Percentiles rank a stretch among this genome's conserved stretches.
Evolutionary conservation across 2,888 invertebrate genomes (phyloP).

Genomic region (Andrena haemorrhoa): DNA sequence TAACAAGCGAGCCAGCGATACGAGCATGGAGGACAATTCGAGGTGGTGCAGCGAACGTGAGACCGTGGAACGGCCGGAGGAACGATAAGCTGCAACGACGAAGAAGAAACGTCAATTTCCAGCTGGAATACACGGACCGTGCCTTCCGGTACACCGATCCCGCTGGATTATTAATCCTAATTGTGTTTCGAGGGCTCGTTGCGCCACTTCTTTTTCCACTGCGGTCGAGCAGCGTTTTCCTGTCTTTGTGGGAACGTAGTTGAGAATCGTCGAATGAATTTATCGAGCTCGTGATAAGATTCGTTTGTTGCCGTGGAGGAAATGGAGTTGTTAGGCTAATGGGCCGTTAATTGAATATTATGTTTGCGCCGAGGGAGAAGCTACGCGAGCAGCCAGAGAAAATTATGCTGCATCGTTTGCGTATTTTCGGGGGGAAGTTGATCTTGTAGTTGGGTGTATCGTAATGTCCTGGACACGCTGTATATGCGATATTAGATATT

Average conservation of each 20-base stretch:
- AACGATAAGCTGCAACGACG: constrained; percentile 53
- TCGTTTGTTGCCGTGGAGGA: neutral
- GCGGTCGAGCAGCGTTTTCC: neutral
- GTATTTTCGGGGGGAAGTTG: too few relatives aligned
- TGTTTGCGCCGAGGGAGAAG: neutral
- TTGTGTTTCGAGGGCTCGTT: constrained; percentile 40
- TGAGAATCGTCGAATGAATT: neutral
- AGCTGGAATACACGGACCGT: constrained; percentile 78
- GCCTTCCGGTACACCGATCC: constrained; percentile 82
- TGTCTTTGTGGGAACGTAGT: neutral
- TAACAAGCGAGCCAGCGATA: constrained; percentile 14
- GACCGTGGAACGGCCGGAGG: constrained; percentile 33
- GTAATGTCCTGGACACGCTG: too few relatives aligned
- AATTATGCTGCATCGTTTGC: too few relatives aligned
- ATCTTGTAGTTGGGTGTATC: too few relatives aligned
- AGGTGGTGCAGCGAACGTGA: neutral
- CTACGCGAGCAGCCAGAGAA: too few relatives aligned
- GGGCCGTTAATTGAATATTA: constrained; percentile 1
- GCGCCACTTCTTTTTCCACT: constrained; percentile 21
- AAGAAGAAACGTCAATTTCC: constrained; percentile 79
- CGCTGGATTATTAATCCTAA: constrained; percentile 65
- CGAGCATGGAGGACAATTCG: neutral
- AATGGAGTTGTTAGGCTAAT: constrained; percentile 11
- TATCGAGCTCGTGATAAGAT: neutral
- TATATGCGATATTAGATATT: too few relatives aligned